These are phyloP conservation scores for Dusona sp. DNA, from an alignment of 2,888 invertebrate species.

Conservation along the genomic window DNA sequence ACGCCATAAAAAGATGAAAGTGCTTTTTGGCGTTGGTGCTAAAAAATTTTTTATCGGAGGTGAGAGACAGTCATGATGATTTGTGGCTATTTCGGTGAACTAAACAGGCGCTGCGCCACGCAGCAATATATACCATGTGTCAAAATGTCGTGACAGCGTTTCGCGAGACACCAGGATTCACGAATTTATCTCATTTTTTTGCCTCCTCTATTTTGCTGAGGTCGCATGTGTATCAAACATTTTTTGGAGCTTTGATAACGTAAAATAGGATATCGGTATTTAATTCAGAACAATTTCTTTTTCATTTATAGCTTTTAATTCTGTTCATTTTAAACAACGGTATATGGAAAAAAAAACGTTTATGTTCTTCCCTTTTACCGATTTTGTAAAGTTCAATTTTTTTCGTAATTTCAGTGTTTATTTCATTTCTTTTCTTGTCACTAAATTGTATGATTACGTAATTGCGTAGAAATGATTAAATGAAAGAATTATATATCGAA, in stretches of 20 bases:
- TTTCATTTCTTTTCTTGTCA: background rate
- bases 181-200: slow-evolving; percentile 3
- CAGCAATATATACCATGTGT: background rate
- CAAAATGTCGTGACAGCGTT: background rate
- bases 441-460: background rate
- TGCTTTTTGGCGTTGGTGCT: slow-evolving; percentile 38
- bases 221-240: background rate
- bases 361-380: background rate
- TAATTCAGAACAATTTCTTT: background rate
- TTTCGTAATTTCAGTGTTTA: background rate
- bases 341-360: background rate
- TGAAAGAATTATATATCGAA: background rate
- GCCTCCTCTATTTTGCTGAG: background rate
- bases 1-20: slow-evolving; percentile 29
- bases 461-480: background rate
- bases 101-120: slow-evolving; percentile 48
- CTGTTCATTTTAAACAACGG: background rate
- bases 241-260: background rate
- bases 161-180: background rate
- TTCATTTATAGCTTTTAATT: background rate
- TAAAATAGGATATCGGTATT: background rate
- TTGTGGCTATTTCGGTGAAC: slow-evolving; percentile 39
- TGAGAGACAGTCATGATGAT: slow-evolving; percentile 38
- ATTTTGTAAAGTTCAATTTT: background rate
- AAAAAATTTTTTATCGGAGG: slow-evolving; percentile 16